Evolutionary conservation across 2,888 invertebrate genomes (phyloP), one percentile per base, ranked within the genome.

Genomic region (Latrodectus hesperus): DNA sequence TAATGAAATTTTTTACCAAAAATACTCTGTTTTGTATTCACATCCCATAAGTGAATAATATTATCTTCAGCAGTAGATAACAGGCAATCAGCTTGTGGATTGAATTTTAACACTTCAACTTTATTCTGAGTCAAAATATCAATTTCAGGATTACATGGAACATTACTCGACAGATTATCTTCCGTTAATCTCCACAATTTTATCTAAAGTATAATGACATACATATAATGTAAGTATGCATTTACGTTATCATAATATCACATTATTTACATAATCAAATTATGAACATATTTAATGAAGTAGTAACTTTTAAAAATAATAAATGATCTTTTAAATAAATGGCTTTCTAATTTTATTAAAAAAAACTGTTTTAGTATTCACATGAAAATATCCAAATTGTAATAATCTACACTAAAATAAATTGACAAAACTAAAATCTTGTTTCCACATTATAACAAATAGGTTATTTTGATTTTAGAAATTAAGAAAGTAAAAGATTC

Each of bases 141-240:
- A 91, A 96, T 95, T 91, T 96, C 96, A 0, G 96, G 94, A 90
- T 95, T 95, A 64, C 72, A 72, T 38, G 95, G 95, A 0, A 96
- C 92, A 0, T 96, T 95, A 91, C 95, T 95, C 91, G 95, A 95
- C 84, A 97, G 92, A 0, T 96, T 96, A 90, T 94, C 94, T 85
- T 95, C 95, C 12, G 97, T 97, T 91, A 98, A 96, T 91, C 96
- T 95, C 98, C 98, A 98, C 84, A 98, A 93, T 93, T 97, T 97
- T 0, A 98, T 95, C 96, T 96, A 22, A 16, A 79, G 51, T 38
- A 38, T 38, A 38, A 22, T 22, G 1, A 38, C 38, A 38, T 38
- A 38, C 4, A 6, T 0, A 38, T 38, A 38, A 38, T 6, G 6
- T 38, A 38, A 38, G 38, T 38, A 38, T 38, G 38, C 6, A 38